These are phyloP conservation scores for Tetramorium parvispinum DNA, from an alignment of 1,140 invertebrate species.

Conservation along the genomic window DNA sequence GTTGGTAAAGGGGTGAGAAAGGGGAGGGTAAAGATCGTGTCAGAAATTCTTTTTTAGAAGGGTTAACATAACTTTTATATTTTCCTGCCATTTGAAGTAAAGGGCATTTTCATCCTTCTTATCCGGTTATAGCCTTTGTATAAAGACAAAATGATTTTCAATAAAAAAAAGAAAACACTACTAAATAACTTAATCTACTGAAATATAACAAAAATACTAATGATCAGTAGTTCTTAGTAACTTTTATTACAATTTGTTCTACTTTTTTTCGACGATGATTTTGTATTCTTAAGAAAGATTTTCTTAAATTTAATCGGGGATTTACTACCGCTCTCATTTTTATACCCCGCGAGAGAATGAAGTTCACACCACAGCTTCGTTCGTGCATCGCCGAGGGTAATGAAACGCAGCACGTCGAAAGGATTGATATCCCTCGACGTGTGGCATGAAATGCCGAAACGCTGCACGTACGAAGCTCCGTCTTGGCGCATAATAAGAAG, in stretches of 20 bases:
- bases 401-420: background rate
- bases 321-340: background rate
- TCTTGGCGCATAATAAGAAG: constrained; percentile 53
- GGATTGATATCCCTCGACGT: background rate
- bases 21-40: too few species aligned
- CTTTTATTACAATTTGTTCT: background rate
- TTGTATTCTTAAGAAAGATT: background rate
- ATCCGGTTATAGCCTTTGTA: too few species aligned
- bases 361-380: constrained; percentile 71
- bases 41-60: too few species aligned
- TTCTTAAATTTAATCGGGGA: background rate
- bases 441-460: background rate
- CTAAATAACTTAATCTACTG: background rate
- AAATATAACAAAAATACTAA: constrained; percentile 28
- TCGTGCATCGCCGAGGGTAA: constrained; percentile 70
- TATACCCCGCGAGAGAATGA: background rate
- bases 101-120: too few species aligned
- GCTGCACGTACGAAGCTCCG: constrained; percentile 79
- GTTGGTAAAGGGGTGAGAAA: too few species aligned
- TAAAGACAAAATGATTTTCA: background rate
- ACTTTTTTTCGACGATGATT: background rate
- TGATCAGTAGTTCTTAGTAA: constrained; percentile 18
- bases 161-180: background rate
- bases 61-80: too few species aligned
- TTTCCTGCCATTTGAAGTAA: too few species aligned